Percentiles rank a stretch among this genome's conserved stretches.
Conservation (phyloP, 35 echinoderm and acorn worm species). For the Anneissia japonica region DNA sequence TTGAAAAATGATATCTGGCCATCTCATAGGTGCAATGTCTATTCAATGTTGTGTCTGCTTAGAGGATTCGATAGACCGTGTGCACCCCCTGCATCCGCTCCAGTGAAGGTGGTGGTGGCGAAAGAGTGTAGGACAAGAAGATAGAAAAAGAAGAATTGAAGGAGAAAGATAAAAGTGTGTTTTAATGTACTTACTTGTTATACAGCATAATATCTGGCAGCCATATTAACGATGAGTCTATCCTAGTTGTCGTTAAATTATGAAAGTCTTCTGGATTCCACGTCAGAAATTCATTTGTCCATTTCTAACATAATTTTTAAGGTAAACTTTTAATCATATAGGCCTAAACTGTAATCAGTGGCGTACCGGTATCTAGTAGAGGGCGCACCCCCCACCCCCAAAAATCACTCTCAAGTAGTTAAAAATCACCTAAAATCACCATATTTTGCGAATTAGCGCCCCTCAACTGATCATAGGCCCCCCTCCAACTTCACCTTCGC, state of each 20-base stretch:
- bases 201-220: conserved; percentile 72
- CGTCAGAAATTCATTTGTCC: conserved; percentile 53
- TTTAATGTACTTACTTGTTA: conserved; percentile 63
- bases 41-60: too few species aligned
- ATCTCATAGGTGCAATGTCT: too few species aligned
- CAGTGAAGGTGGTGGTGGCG: background rate
- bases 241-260: conserved; percentile 22
- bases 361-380: too few species aligned
- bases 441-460: too few species aligned
- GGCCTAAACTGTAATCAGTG: too few species aligned
- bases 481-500: too few species aligned
- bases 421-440: too few species aligned
- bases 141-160: background rate
- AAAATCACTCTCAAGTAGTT: too few species aligned
- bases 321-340: too few species aligned
- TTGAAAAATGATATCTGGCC: too few species aligned
- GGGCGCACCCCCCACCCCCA: too few species aligned
- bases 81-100: background rate
- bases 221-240: conserved; percentile 65
- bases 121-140: background rate
- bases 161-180: background rate
- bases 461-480: too few species aligned
- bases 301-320: conserved; percentile 64
- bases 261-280: conserved; percentile 78
- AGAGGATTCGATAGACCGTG: background rate